phyloP scores from a whole-genome alignment of 2,888 invertebrate species.

The Barypeithes pellucidus region DNA sequence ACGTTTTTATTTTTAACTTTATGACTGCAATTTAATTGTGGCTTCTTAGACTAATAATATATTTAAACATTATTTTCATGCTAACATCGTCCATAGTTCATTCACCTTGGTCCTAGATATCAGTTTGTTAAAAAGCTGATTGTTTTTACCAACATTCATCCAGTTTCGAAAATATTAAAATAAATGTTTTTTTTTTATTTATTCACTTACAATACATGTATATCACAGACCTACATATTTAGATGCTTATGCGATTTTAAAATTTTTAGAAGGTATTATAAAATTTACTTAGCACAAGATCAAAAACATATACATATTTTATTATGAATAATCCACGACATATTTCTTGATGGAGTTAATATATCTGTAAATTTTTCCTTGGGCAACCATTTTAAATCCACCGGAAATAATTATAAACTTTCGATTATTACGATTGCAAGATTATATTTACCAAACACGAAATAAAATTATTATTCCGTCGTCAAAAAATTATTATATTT shows the following conservation, averaged over 20 bases:
- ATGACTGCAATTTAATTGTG: not conserved
- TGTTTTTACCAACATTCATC: conserved; percentile 62
- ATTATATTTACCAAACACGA: no score
- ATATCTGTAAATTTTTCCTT: no score
- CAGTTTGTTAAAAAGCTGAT: conserved; percentile 64
- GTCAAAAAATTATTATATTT: no score
- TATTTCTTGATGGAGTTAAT: no score
- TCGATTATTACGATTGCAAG: no score
- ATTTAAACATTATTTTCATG: conserved; percentile 28
- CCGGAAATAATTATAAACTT: no score
- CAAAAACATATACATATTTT: not conserved
- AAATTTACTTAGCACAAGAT: conserved; percentile 21
- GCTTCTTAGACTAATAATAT: conserved; percentile 1
- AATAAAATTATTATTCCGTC: no score
- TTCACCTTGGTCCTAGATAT: conserved; percentile 69
- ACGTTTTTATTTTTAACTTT: not conserved
- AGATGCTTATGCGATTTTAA: conserved; percentile 56
- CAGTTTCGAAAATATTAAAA: conserved; percentile 60
- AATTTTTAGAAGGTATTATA: conserved; percentile 13
- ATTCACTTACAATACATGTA: conserved; percentile 69
- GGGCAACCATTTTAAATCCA: no score
- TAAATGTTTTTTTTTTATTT: conserved; percentile 62
- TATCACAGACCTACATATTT: conserved; percentile 72
- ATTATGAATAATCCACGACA: not conserved
- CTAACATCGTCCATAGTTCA: conserved; percentile 40